Base-by-base conservation (phyloP, 2,888 invertebrate species). In the Amorpha juglandis region DNA sequence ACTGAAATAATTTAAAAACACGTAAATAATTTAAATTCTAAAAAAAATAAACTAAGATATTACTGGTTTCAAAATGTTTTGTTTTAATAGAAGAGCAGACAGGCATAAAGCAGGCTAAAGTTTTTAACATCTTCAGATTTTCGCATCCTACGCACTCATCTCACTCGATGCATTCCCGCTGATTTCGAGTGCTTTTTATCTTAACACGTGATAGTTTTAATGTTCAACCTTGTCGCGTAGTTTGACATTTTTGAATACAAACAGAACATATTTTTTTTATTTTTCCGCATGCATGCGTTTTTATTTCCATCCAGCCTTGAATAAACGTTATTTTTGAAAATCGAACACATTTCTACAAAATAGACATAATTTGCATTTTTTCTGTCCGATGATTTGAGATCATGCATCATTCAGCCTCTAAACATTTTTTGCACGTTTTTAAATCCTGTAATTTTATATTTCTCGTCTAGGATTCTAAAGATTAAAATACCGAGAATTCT, bases 141-240 rank as follows among this genome's bases (percentile, higher is more conserved):
- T 58, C 12, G 58, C 58, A 58, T 58, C 58, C 58, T 58, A 58
- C 58, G 19, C 58, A 42, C 58, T 42, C 42, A 9, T 58, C 19
- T 19, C 19, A 42, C 58, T 58, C 38, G 38, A 42, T 58, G 58
- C 58, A 58, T 58, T 58, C 38, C 58, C 58, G 12, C 19, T 58
- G 58, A 58, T 58, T 58, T 58, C 58, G 12, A 58, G 58, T 58
- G 58, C 6, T 58, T 58, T 58, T 58, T 58, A 42, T 58, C 42
- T 42, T 58, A 38, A 58, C 58, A 58, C 38, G 38, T 42, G 19
- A 55, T 55, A 55, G 42, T 58, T 58, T 53, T 58, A 42, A 58
- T 58, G 58, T 42, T 42, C 42, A 58, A 14, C 58, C 58, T 58
- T 58, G 58, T 42, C 9, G 33, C 33, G 19, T 19, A 9, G 58